Conservation (phyloP, 2,797 vertebrate genomes). For the Crocidura indochinensis region DNA sequence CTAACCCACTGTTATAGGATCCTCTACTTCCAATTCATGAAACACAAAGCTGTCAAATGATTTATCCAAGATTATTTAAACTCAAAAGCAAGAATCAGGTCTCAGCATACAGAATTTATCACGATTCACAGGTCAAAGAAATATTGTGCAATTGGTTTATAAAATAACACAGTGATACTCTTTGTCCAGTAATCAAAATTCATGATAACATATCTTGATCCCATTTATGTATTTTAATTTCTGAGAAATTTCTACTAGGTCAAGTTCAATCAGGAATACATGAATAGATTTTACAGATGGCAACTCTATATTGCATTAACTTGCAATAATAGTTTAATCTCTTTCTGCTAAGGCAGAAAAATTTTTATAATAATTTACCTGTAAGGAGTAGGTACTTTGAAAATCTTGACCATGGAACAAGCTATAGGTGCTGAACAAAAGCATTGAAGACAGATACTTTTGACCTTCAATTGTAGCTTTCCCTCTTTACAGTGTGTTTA, state of each 20-base stretch:
- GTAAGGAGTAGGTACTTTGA: background rate
- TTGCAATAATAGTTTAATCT: conserved; percentile 32
- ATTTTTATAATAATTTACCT: background rate
- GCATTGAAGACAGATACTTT: background rate
- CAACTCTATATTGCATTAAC: conserved; percentile 1
- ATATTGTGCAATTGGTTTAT: background rate
- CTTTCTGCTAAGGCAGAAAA: conserved; percentile 19
- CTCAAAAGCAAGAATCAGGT: conserved; percentile 31
- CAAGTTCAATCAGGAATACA: conserved; percentile 11
- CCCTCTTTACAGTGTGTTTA: background rate
- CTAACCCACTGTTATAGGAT: background rate
- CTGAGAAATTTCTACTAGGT: conserved; percentile 10
- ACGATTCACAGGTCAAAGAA: conserved; percentile 50
- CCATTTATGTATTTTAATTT: background rate
- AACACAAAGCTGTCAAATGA: conserved; percentile 53
- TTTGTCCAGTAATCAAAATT: background rate
- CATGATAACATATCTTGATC: conserved; percentile 19
- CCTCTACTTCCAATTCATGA: conserved; percentile 14
- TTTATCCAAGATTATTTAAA: conserved; percentile 11
- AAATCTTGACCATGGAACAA: background rate
- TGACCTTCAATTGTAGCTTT: conserved; percentile 9
- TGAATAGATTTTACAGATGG: conserved; percentile 24
- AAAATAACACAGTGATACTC: background rate
- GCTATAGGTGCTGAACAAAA: background rate
- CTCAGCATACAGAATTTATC: background rate